Evolutionary conservation across 2,888 invertebrate species (phyloP).

Genomic region (Galerucella nymphaeae): DNA sequence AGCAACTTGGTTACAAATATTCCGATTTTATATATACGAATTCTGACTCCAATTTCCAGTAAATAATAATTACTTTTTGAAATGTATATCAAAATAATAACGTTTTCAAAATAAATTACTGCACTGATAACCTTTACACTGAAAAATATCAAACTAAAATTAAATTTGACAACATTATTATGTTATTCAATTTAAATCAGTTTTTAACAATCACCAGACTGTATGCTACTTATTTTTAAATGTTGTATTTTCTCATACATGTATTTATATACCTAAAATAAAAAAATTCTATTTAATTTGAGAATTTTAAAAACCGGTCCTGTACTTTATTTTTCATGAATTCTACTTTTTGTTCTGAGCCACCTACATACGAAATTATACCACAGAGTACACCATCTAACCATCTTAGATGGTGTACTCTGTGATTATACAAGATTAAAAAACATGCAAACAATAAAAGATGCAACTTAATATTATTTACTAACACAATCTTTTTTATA

Average conservation of each 20-base stretch:
- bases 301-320: background rate
- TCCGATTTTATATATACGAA: too few species aligned
- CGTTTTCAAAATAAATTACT: constrained; percentile 3
- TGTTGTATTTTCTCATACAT: too few species aligned
- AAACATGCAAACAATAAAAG: constrained; percentile 19
- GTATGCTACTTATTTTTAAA: too few species aligned
- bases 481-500: background rate
- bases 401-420: too few species aligned
- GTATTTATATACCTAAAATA: too few species aligned
- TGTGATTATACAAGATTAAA: too few species aligned
- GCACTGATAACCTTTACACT: background rate
- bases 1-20: too few species aligned
- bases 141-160: background rate
- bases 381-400: too few species aligned
- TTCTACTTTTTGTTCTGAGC: background rate
- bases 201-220: too few species aligned
- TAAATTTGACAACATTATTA: background rate
- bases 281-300: too few species aligned
- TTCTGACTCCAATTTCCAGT: background rate
- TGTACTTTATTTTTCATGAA: background rate
- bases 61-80: background rate
- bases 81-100: background rate
- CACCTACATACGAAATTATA: constrained; percentile 16
- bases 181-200: too few species aligned
- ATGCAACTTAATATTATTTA: constrained; percentile 3